phyloP scores from a whole-genome alignment of 2,888 invertebrate genomes.

The Trilocha varians region DNA sequence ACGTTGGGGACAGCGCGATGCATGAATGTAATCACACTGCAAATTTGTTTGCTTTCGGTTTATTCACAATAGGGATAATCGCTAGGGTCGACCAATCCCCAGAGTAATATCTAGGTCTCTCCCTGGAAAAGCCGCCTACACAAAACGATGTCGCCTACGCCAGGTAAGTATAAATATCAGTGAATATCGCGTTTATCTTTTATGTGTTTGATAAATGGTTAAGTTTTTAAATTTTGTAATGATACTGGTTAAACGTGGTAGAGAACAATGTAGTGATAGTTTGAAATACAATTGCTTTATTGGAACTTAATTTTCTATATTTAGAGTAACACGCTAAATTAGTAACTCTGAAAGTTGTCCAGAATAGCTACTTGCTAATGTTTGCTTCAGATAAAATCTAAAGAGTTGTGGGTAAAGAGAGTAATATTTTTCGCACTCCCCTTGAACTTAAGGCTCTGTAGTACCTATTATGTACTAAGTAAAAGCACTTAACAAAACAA shows the following conservation, averaged over 20 bases:
- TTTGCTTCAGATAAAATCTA: no score
- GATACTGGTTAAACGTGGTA: no score
- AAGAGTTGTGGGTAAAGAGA: no score
- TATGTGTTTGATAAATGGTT: no score
- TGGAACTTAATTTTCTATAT: no score
- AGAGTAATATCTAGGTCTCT: constrained; percentile 38
- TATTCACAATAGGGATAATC: constrained; percentile 41
- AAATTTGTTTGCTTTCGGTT: constrained; percentile 41
- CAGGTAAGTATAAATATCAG: constrained; percentile 33
- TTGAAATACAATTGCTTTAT: no score
- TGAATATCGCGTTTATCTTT: no score
- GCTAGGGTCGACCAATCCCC: constrained; percentile 38
- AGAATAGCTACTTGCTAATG: no score
- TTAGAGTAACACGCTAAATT: no score
- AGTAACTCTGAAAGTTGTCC: no score
- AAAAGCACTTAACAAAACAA: neutral
- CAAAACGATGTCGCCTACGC: constrained; percentile 42
- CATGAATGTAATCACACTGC: constrained; percentile 42
- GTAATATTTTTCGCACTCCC: neutral
- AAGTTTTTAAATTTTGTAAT: no score
- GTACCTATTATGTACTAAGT: neutral
- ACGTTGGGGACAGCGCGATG: constrained; percentile 32
- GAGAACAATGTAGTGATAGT: no score
- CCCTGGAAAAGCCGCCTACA: constrained; percentile 39
- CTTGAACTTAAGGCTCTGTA: neutral